Evolutionary conservation across 2,888 invertebrate genomes (phyloP), one percentile per base, ranked within the genome.

Genomic region (Pollenia griseotomentosa): DNA sequence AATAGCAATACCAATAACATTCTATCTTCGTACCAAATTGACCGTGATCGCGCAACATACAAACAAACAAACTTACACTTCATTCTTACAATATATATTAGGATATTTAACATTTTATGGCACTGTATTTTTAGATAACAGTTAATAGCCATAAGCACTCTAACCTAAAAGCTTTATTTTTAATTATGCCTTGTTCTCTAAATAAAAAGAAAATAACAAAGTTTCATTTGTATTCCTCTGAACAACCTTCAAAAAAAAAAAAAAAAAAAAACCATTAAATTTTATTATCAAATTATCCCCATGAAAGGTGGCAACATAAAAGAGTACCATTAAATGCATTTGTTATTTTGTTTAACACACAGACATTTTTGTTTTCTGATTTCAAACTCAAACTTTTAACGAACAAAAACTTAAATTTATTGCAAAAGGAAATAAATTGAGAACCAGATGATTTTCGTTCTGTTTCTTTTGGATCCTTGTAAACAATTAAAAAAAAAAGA

Each of bases 291-390:
- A 23, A 51, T 33, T 51, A 51, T 51, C 2, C 7, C 33, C 33
- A 7, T 33, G 10, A 51, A 16, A 53, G 6, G 33, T n/a, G n/a
- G 8, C 14, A 12, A 23, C 7, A 0, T 4, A 23, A 8, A 23
- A 53, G 48, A 51, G 5, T 51, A 68, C 2, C 70, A 70, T 70
- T 55, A 70, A 70, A 53, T 70, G 40, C 40, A 70, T 53, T 70
- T 70, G 70, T 70, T 70, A 53, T 53, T 70, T 40, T 46, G 44
- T 70, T 66, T 16, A 53, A 53, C 14, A 68, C 55, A 16, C 51
- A 68, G n/a, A 9, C 12, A 40, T n/a, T 59, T 40, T 40, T 12
- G 12, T 16, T 59, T 59, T 23, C 33, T 7, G 23, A 11, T 59
- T 59, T 14, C n/a, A 33, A 23, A 23, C 23, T 11, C 23, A 33